phyloP scores from a whole-genome alignment of 92 coral and sea anemone genomes.

The Porites divaricata region DNA sequence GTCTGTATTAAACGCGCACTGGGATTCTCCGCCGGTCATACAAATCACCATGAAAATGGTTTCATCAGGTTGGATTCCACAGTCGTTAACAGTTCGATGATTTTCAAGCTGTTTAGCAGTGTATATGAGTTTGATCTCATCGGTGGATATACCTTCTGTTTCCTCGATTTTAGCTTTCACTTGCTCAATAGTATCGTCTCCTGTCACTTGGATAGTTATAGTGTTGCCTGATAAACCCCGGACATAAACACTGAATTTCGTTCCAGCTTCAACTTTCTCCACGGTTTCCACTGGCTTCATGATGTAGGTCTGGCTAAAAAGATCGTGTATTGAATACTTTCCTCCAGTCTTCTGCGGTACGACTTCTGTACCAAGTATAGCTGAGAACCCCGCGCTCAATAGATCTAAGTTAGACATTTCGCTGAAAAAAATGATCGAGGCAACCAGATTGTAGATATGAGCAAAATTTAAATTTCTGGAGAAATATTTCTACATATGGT shows the following conservation, averaged over 20 bases:
- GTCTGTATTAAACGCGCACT: background rate
- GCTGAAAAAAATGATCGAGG: too few relatives aligned
- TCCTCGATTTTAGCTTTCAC: constrained; percentile 49
- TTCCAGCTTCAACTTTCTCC: background rate
- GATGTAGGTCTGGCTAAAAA: constrained; percentile 47
- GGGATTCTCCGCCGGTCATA: background rate
- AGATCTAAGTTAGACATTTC: too few relatives aligned
- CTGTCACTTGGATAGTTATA: constrained; percentile 35
- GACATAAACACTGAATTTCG: constrained; percentile 20
- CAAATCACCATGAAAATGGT: constrained; percentile 42
- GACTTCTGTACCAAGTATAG: constrained; percentile 57
- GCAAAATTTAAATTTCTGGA: too few relatives aligned
- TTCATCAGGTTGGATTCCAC: constrained; percentile 27
- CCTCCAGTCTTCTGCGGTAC: constrained; percentile 40
- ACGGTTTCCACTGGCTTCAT: constrained; percentile 40
- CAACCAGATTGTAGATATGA: too few relatives aligned
- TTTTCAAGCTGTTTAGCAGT: constrained; percentile 32
- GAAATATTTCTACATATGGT: too few relatives aligned
- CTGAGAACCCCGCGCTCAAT: constrained; percentile 67
- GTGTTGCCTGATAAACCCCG: constrained; percentile 43
- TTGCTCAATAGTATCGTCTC: constrained; percentile 33
- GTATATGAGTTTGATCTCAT: constrained; percentile 35
- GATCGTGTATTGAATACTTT: constrained; percentile 52
- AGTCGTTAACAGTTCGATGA: constrained; percentile 23
- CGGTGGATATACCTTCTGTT: constrained; percentile 32